phyloP scores from a whole-genome alignment of 2,113 vertebrate genomes.

The Ochotona princeps region DNA sequence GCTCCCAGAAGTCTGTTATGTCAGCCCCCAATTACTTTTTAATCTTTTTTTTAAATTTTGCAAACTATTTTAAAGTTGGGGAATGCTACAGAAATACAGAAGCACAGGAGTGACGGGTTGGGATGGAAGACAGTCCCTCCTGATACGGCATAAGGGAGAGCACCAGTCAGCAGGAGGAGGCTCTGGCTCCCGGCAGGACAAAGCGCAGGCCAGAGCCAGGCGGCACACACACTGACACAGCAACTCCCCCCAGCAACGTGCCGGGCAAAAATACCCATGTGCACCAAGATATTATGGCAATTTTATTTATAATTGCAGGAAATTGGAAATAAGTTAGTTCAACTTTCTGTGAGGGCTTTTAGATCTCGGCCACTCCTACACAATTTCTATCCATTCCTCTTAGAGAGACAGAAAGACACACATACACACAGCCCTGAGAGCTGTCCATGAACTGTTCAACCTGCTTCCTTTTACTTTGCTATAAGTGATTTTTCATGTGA shows the following conservation, averaged over 20 bases:
- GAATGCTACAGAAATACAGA: background rate
- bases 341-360: background rate
- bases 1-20: too few relatives aligned
- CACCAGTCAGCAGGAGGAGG: background rate
- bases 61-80: background rate
- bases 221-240: background rate
- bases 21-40: background rate
- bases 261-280: background rate
- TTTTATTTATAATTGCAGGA: background rate
- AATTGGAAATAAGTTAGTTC: background rate
- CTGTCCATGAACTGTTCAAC: background rate
- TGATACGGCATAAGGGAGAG: background rate
- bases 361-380: background rate
- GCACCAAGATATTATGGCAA: background rate
- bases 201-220: background rate
- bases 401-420: too few relatives aligned
- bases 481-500: rapidly evolving
- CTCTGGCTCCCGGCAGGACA: rapidly evolving
- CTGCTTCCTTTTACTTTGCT: background rate
- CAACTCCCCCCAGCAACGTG: rapidly evolving
- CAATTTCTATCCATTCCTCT: too few relatives aligned
- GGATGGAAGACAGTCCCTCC: background rate
- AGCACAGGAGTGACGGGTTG: background rate
- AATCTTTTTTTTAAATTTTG: background rate
- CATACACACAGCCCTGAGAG: background rate